Percentiles rank a stretch among this genome's conserved stretches.
Conservation (phyloP, 2,797 vertebrate genomes). For the Chelmon rostratus region DNA sequence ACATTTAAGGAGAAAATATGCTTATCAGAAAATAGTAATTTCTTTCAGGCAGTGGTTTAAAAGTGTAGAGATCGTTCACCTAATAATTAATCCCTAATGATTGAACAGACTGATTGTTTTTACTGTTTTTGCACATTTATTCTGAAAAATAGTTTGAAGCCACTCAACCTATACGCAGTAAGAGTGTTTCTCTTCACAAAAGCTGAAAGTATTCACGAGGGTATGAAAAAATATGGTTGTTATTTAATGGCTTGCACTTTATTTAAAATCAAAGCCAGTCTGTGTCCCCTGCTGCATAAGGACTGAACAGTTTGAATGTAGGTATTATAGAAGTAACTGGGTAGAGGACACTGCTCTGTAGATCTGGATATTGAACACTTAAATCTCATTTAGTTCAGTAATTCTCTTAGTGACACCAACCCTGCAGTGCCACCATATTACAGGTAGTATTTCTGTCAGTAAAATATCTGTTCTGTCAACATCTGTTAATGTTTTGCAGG, state of each 20-base stretch:
- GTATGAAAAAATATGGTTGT: not conserved
- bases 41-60: not conserved
- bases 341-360: not conserved
- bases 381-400: not conserved
- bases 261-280: not conserved
- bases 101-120: not conserved
- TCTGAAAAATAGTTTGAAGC: not conserved
- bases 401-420: not conserved
- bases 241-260: not conserved
- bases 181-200: not conserved
- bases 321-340: not conserved
- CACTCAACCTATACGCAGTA: not conserved
- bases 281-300: not conserved
- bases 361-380: not conserved
- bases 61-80: not conserved
- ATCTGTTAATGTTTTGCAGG: slow-evolving; percentile 83
- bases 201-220: not conserved
- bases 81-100: not conserved
- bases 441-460: not conserved
- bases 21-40: not conserved
- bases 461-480: slow-evolving; percentile 24
- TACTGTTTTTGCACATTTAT: too few species aligned
- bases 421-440: too few species aligned
- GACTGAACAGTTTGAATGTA: not conserved
- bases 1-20: not conserved